A percentile compares a stretch with the other conserved stretches of the same genome.
These are phyloP conservation scores for Lerista edwardsae DNA, from an alignment of 2,797 vertebrate genomes.

Conservation along the genomic window DNA sequence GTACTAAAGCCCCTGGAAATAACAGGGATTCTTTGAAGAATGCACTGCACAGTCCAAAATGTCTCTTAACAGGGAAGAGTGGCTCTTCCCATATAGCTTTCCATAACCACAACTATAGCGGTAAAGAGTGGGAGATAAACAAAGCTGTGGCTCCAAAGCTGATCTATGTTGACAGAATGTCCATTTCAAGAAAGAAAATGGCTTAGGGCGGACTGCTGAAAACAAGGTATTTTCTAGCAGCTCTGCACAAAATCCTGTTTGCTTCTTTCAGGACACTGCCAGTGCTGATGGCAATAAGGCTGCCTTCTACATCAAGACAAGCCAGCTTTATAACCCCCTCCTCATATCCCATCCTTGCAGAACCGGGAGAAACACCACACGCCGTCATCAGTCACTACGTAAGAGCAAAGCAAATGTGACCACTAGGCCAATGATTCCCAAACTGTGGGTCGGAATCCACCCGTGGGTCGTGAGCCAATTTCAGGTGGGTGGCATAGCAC, in stretches of 20 bases:
- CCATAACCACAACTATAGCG: neutral
- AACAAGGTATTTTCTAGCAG: neutral
- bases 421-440: no score
- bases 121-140: neutral
- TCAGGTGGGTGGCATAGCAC: no score
- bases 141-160: neutral
- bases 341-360: neutral
- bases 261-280: neutral
- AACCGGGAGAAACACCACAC: neutral
- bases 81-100: neutral
- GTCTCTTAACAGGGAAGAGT: neutral
- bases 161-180: neutral
- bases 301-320: neutral
- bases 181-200: neutral
- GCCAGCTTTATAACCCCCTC: neutral
- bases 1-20: neutral
- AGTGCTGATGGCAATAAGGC: neutral
- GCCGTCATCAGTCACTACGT: neutral
- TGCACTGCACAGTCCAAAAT: neutral
- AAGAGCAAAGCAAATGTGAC: neutral
- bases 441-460: no score
- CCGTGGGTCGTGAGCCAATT: no score
- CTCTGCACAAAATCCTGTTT: neutral
- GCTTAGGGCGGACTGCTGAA: neutral
- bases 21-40: neutral